These are phyloP conservation scores for Myiozetetes cayanensis DNA, from an alignment of 2,113 vertebrate genomes.

Conservation along the genomic window DNA sequence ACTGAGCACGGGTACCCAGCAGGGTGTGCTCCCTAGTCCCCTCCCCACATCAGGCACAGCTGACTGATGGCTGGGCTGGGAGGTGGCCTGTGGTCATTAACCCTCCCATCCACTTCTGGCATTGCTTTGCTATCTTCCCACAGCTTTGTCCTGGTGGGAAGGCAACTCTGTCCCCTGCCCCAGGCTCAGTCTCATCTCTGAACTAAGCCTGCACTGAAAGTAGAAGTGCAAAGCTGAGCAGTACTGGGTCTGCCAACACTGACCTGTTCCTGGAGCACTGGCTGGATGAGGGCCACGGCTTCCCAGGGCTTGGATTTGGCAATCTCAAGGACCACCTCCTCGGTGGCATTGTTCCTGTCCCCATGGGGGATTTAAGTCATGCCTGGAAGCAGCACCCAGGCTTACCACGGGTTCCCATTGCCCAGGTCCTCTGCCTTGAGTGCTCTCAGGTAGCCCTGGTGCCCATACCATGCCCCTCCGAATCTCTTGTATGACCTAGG, in stretches of 20 bases:
- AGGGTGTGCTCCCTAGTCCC: neutral
- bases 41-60: neutral
- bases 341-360: accelerated
- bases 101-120: accelerated
- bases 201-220: neutral
- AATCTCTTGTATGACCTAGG: neutral
- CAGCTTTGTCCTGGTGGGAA: neutral
- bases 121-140: accelerated
- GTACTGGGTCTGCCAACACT: accelerated
- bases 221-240: accelerated
- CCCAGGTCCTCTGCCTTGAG: neutral
- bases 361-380: accelerated
- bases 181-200: accelerated
- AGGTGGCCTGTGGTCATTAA: neutral
- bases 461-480: accelerated
- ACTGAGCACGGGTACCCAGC: accelerated
- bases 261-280: neutral
- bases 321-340: neutral
- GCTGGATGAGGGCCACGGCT: accelerated
- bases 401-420: neutral
- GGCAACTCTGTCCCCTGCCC: too few relatives aligned
- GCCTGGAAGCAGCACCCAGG: neutral
- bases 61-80: neutral
- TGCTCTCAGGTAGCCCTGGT: neutral
- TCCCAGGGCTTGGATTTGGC: neutral